Evolutionary conservation across 2,113 vertebrate genomes (phyloP), one percentile per base, ranked within the genome.

Genomic region (Phaethon lepturus): DNA sequence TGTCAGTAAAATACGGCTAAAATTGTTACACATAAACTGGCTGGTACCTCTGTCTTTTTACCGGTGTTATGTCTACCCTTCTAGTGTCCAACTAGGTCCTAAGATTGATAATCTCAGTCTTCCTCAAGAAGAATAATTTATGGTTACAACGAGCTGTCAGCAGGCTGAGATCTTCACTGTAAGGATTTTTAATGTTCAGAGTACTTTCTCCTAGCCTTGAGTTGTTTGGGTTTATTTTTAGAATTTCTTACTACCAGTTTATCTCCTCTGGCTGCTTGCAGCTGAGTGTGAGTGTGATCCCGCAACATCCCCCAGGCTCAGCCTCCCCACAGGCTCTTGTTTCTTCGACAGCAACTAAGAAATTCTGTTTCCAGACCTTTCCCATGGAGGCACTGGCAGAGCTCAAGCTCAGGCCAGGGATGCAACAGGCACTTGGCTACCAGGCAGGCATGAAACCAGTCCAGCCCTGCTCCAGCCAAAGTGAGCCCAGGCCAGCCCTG

Each of bases 221-320:
- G 13, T 10, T 66, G 6, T 13, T 67, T 56, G 6, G 8, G 13
- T 60, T 29, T 56, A 22, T 71, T 80, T 91, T 80, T 60, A 45
- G 66, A 49, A 53, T 68, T 64, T 71, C 8, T 66, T 74, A 35
- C 6, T 49, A 23, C 13, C 16, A 38, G 11, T 28, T 62, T 28
- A 28, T n/a, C 22, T 4, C 13, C 25, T 64, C n/a, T 75, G 23
- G 5, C 17, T 79, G 6, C 23, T n/a, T 1, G 0, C 12, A 13
- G 17, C 12, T 20, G n/a, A 64, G 14, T 31, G 24, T 26, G 40
- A n/a, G 5, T 1, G 1, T 26, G 10, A 5, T 17, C 24, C 52
- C 10, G 50, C 11, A 60, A 22, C 2, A 17, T 67, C 9, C 49
- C 6, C 17, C 3, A 45, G 17, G 16, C 42, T 73, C 59, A 78